These are phyloP conservation scores for Philereme transversata DNA, from an alignment of 2,888 invertebrate species.

Conservation along the genomic window DNA sequence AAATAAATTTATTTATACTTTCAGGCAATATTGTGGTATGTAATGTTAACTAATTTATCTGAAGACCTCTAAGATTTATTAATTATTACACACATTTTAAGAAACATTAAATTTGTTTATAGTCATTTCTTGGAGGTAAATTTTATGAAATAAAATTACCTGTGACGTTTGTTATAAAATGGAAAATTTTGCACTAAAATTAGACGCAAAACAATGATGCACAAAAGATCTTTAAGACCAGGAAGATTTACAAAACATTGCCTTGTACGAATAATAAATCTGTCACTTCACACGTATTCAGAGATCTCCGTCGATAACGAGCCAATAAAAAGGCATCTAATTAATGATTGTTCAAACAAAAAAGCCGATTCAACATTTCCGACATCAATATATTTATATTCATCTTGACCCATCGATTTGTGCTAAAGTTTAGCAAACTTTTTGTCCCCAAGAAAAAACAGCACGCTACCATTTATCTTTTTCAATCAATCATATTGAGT, in stretches of 20 bases:
- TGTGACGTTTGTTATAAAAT: background rate
- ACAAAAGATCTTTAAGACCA: constrained; percentile 54
- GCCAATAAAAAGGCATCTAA: constrained; percentile 74
- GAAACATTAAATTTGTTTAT: too few species aligned
- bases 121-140: too few species aligned
- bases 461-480: constrained; percentile 58
- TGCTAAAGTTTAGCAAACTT: constrained; percentile 58
- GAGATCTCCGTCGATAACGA: constrained; percentile 68
- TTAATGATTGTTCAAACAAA: constrained; percentile 75
- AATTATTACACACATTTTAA: too few species aligned
- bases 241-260: constrained; percentile 68
- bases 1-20: too few species aligned
- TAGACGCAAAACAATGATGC: constrained; percentile 52
- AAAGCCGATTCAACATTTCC: constrained; percentile 64
- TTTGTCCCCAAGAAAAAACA: constrained; percentile 60
- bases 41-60: too few species aligned
- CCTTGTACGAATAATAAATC: constrained; percentile 74
- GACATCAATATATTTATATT: constrained; percentile 68
- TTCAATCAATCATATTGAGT: constrained; percentile 59
- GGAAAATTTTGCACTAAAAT: constrained; percentile 33
- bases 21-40: too few species aligned
- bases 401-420: constrained; percentile 58
- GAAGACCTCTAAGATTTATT: too few species aligned
- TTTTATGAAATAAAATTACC: too few species aligned
- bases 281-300: constrained; percentile 70